phyloP scores from a whole-genome alignment of 2,888 invertebrate species.

The Linnaemya tessellans region DNA sequence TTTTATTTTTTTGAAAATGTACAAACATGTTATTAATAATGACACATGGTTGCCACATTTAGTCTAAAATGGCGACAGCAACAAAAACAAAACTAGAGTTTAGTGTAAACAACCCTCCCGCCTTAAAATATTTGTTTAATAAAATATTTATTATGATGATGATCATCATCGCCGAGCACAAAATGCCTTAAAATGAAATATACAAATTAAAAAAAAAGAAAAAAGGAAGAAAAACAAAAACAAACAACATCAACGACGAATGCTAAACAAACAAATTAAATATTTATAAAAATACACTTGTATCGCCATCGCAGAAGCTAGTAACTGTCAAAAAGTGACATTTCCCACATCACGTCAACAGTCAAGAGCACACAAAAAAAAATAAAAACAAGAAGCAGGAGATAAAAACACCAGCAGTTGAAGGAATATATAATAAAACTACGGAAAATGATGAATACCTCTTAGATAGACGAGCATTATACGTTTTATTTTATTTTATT shows the following conservation, averaged over 20 bases:
- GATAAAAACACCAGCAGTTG: conserved; percentile 44
- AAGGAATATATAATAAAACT: conserved; percentile 22
- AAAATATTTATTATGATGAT: conserved; percentile 57
- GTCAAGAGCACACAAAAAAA: conserved; percentile 20
- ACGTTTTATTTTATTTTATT: not conserved
- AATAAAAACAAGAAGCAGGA: conserved; percentile 28
- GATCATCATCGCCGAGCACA: conserved; percentile 11
- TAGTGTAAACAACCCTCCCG: conserved; percentile 58
- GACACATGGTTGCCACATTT: conserved; percentile 69
- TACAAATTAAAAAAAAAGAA: not conserved
- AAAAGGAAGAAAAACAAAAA: not conserved
- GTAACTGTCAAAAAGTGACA: conserved; percentile 80
- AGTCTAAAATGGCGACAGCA: conserved; percentile 42
- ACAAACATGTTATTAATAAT: conserved; percentile 46
- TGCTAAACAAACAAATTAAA: conserved; percentile 71
- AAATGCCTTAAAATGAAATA: conserved; percentile 28
- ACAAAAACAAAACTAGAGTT: conserved; percentile 15
- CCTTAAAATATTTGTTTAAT: conserved; percentile 24
- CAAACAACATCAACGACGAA: conserved; percentile 40
- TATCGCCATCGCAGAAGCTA: conserved; percentile 71
- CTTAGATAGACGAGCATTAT: not conserved
- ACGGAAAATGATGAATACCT: conserved; percentile 61
- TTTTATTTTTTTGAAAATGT: not conserved
- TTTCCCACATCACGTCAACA: conserved; percentile 80
- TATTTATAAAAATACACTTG: conserved; percentile 72